phyloP scores from a whole-genome alignment of 1,140 invertebrate genomes.

The Brachionus paranguensis region DNA sequence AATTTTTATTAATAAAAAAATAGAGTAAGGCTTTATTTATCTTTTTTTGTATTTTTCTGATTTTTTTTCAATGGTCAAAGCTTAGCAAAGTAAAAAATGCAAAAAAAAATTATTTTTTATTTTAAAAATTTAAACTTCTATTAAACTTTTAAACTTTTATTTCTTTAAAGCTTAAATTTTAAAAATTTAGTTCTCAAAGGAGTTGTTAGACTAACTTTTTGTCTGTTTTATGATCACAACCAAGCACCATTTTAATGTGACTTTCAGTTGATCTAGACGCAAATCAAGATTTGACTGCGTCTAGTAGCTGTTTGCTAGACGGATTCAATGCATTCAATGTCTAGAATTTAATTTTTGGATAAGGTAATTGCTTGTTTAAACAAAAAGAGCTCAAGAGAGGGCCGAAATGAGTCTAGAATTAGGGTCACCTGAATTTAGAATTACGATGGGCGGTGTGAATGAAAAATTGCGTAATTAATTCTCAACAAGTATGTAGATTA shows the following conservation, averaged over 20 bases:
- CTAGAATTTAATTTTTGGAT: neutral
- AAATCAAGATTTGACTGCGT: neutral
- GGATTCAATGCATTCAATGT: neutral
- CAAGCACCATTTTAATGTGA: neutral
- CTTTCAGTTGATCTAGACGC: neutral
- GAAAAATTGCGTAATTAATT: neutral
- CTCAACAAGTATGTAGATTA: neutral
- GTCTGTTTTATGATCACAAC: neutral
- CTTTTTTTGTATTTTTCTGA: too few relatives aligned
- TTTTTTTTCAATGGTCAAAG: too few relatives aligned
- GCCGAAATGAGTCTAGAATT: neutral
- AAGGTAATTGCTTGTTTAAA: neutral
- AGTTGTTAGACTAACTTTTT: neutral
- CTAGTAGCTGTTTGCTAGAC: neutral
- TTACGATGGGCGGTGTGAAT: too few relatives aligned
- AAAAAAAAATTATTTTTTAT: too few relatives aligned
- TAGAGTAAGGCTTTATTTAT: too few relatives aligned
- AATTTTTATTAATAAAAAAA: too few relatives aligned
- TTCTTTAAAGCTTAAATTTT: too few relatives aligned
- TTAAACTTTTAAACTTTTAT: too few relatives aligned
- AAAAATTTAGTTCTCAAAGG: too few relatives aligned
- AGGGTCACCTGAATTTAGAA: neutral
- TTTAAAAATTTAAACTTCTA: too few relatives aligned
- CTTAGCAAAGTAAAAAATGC: too few relatives aligned
- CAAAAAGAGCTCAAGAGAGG: neutral